Evolutionary conservation across 2,113 vertebrate genomes (phyloP).

Genomic region (Pterocles gutturalis): DNA sequence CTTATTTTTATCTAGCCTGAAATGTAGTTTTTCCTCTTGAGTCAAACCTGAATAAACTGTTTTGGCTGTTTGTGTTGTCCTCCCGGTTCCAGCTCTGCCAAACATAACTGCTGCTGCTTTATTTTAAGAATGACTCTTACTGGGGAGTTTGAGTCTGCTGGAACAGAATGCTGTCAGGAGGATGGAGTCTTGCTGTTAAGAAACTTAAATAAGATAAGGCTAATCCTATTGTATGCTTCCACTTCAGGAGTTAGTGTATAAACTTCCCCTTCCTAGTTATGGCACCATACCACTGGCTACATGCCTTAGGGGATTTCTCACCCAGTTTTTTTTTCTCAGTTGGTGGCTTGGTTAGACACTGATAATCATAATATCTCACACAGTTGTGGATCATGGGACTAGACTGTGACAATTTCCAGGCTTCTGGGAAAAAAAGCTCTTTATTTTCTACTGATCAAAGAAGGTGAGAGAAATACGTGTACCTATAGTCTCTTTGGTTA

Average conservation of each 20-base stretch:
- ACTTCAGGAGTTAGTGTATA: background rate
- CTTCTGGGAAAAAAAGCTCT: background rate
- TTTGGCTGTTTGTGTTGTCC: background rate
- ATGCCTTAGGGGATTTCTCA: background rate
- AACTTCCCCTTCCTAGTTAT: background rate
- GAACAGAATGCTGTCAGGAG: background rate
- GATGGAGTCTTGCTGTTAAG: background rate
- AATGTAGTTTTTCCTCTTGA: background rate
- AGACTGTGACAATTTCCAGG: background rate
- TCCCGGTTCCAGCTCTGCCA: background rate
- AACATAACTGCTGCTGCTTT: background rate
- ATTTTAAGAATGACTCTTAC: background rate
- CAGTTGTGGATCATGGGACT: background rate
- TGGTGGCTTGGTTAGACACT: background rate
- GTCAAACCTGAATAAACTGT: background rate
- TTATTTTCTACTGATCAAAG: background rate
- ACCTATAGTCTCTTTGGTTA: background rate
- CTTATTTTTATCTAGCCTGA: constrained; percentile 13
- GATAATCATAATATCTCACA: background rate
- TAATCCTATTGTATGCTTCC: constrained; percentile 10
- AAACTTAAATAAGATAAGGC: constrained; percentile 34
- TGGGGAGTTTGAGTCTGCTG: background rate
- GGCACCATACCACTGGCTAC: background rate
- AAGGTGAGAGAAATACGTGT: background rate
- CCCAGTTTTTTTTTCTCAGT: background rate